phyloP scores from a whole-genome alignment of 2,113 vertebrate genomes.

The Erythrolamprus reginae region DNA sequence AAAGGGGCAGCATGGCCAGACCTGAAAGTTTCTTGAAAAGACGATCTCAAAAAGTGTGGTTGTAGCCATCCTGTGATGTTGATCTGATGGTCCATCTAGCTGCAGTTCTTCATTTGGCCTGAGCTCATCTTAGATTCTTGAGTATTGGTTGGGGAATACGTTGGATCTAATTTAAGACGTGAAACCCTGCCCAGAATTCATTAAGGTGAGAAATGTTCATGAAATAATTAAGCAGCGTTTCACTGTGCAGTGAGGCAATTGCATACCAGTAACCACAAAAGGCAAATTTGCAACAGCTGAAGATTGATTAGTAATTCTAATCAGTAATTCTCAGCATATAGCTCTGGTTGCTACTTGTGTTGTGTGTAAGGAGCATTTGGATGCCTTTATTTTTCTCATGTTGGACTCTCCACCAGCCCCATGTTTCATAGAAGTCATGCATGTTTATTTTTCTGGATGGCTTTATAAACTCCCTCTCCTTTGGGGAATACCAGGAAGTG shows the following conservation, averaged over 20 bases:
- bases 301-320: too few species aligned
- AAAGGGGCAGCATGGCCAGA: not conserved
- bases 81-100: not conserved
- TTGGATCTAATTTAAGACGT: not conserved
- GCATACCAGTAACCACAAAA: not conserved
- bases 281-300: not conserved
- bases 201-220: not conserved
- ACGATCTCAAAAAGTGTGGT: not conserved
- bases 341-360: not conserved
- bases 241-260: not conserved
- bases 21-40: not conserved
- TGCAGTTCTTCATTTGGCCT: not conserved
- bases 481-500: not conserved
- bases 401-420: not conserved
- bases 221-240: not conserved
- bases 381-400: not conserved
- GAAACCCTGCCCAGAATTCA: not conserved
- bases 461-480: not conserved
- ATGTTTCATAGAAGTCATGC: not conserved
- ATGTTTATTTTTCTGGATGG: not conserved
- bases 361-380: not conserved
- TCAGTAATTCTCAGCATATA: not conserved
- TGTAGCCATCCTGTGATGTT: not conserved
- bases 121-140: not conserved
- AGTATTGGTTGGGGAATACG: not conserved